These are phyloP conservation scores for Trialeurodes vaporariorum DNA, from an alignment of 1,140 invertebrate genomes.

Conservation along the genomic window DNA sequence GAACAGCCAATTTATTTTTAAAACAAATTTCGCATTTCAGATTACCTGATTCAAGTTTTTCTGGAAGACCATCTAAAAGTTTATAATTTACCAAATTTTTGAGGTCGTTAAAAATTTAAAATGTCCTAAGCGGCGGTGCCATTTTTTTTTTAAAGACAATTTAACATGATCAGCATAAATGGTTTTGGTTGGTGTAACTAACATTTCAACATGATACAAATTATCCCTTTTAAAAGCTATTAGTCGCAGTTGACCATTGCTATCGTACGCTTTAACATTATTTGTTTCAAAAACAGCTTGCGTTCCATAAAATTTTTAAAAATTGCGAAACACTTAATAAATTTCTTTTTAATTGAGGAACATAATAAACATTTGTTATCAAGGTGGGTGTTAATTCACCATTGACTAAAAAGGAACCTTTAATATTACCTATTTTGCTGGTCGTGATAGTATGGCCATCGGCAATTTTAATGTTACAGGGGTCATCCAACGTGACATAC, in stretches of 20 bases:
- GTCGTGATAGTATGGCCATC: constrained; percentile 16
- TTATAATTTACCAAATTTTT: background rate
- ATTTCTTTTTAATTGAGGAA: constrained; percentile 15
- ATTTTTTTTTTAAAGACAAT: too few species aligned
- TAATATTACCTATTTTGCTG: constrained; percentile 17
- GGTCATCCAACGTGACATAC: constrained; percentile 16
- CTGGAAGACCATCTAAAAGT: background rate
- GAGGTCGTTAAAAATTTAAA: constrained; percentile 6
- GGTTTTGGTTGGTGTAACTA: too few species aligned
- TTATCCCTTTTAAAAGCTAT: too few species aligned
- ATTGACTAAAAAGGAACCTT: constrained; percentile 18
- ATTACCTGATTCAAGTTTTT: background rate
- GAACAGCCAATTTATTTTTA: constrained; percentile 14
- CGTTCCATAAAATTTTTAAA: too few species aligned
- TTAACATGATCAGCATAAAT: too few species aligned
- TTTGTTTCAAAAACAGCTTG: too few species aligned
- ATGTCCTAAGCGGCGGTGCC: background rate
- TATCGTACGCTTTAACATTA: too few species aligned
- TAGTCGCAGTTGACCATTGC: too few species aligned
- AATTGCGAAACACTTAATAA: constrained; percentile 20
- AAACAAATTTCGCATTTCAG: constrained; percentile 16
- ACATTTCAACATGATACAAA: too few species aligned
- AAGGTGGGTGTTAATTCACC: constrained; percentile 14
- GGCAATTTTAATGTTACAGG: constrained; percentile 21
- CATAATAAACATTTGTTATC: constrained; percentile 20